Evolutionary conservation across 2,888 invertebrate species (phyloP), one percentile per base, ranked within the genome.

Genomic region (Agrenia bidenticulata): DNA sequence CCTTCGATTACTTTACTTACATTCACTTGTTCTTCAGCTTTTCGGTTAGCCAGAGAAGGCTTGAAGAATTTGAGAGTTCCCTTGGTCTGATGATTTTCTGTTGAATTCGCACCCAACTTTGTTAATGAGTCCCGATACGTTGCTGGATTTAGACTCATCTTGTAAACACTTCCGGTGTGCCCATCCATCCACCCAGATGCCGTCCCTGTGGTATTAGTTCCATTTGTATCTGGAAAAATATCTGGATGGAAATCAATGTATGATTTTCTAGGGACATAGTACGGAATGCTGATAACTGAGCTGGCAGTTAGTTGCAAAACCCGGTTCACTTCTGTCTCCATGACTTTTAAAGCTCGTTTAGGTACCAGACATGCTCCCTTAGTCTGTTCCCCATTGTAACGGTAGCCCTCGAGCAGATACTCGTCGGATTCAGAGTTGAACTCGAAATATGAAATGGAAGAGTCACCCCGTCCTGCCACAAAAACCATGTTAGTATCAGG

Each of bases 281-380:
- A 97, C 83, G 93, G 94, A 72, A 95, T 89, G 19, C 96, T 95
- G 78, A 94, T 88, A 50, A 97, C 91, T 72, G 90, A 87, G 63
- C 88, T 86, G 63, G 92, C 89, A 2, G 93, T 89, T 63, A 97
- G 83, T 78, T 96, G 91, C 62, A 96, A 82, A 54, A 97, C 85
- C 72, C 95, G 83, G 81, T 95, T 94, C 2, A 97, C 96, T 82
- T 97, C 97, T 0, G 94, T 95, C 76, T 92, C 90, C 96, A 97
- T 97, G n/a, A 96, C 93, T 77, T 90, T 88, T 42, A 97, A 82
- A 0, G 93, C 92, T 64, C 94, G 83, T 82, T 97, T 97, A 5
- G 95, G 93, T 54, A 95, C 89, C 69, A 96, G 80, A 77, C 94
- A 93, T 1, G 93, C 93, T 2, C 96, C 96, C 79, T 95, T 94